A percentile compares a stretch with the other conserved stretches of the same genome.
These are phyloP conservation scores for Mantis religiosa DNA, from an alignment of 2,888 invertebrate genomes.

Conservation along the genomic window DNA sequence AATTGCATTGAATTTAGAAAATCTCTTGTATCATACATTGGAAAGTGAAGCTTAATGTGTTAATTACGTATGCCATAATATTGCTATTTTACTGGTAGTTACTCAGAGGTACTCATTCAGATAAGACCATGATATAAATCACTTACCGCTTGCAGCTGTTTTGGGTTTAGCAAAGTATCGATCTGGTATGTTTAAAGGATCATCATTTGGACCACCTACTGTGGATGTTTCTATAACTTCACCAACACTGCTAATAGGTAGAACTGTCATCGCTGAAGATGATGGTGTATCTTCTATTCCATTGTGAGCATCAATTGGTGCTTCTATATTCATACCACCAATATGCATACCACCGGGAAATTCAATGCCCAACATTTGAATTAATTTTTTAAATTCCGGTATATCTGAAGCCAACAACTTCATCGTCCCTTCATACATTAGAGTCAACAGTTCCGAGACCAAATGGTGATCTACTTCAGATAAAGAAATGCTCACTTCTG, in stretches of 20 bases:
- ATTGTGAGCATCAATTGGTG: too few species aligned
- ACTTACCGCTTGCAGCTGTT: not conserved
- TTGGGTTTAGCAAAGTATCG: not conserved
- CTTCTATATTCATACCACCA: not conserved
- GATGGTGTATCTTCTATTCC: not conserved
- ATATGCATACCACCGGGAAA: not conserved
- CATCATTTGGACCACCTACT: not conserved
- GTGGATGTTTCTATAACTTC: too few species aligned
- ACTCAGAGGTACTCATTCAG: too few species aligned
- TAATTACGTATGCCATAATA: too few species aligned
- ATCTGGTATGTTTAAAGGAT: not conserved
- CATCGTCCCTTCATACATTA: not conserved
- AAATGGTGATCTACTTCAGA: not conserved
- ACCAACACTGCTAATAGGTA: not conserved
- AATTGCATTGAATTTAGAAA: too few species aligned
- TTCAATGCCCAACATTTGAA: not conserved
- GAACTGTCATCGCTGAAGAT: not conserved
- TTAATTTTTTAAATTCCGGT: not conserved
- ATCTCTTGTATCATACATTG: too few species aligned
- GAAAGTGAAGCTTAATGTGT: too few species aligned
- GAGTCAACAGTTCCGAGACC: not conserved
- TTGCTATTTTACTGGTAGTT: too few species aligned
- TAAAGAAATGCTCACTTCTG: not conserved
- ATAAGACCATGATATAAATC: too few species aligned
- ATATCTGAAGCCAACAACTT: not conserved